Conservation (phyloP, 2,113 vertebrate genomes). For the Noturus placidus region DNA sequence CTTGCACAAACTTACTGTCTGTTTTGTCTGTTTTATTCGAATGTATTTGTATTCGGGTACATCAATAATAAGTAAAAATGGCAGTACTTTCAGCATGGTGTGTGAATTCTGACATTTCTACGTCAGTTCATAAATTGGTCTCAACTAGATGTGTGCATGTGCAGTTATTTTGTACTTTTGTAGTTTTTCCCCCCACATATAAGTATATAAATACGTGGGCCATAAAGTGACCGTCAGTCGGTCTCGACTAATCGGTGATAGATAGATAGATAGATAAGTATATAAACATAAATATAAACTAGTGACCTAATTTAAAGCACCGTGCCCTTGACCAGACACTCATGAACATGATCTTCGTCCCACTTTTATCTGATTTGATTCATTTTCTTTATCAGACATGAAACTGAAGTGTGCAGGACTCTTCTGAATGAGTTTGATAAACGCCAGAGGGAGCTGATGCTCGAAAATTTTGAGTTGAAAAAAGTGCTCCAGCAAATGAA, state of each 20-base stretch:
- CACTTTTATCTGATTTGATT: background rate
- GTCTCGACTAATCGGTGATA: no score
- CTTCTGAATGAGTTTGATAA: constrained; percentile 87
- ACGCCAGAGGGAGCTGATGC: constrained; percentile 84
- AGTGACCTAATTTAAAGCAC: background rate
- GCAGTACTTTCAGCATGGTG: background rate
- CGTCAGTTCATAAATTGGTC: background rate
- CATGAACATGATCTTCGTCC: background rate
- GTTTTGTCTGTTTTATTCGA: background rate
- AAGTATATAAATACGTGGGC: background rate
- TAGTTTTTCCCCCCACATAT: background rate
- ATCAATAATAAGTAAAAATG: background rate
- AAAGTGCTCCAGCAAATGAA: constrained; percentile 97
- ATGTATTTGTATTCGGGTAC: background rate
- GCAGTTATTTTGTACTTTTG: background rate
- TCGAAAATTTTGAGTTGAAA: constrained; percentile 92
- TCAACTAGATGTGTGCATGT: background rate
- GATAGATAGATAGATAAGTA: no score
- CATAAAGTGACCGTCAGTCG: no score
- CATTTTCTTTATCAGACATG: constrained; percentile 77
- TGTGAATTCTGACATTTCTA: background rate
- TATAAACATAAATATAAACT: background rate
- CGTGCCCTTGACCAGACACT: background rate
- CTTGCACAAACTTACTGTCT: background rate
- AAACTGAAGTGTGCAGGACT: constrained; percentile 91